Percentiles rank a stretch among this genome's conserved stretches.
phyloP scores from a whole-genome alignment of 2,888 invertebrate genomes.

The Hypercompe scribonia region DNA sequence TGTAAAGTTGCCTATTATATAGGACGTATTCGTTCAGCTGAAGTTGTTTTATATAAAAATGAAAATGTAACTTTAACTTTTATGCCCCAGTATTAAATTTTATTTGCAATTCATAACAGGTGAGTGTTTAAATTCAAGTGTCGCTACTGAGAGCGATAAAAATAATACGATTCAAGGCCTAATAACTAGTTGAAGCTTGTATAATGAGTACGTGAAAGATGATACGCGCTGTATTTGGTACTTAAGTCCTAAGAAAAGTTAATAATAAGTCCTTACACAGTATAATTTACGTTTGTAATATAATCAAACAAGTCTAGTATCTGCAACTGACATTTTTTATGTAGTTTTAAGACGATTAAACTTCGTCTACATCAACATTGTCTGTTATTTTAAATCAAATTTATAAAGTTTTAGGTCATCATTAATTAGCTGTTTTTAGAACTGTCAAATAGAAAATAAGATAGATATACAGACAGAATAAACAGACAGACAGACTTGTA shows the following conservation, averaged over 20 bases:
- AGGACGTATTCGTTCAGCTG: too few relatives aligned
- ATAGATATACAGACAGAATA: not conserved
- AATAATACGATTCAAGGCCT: not conserved
- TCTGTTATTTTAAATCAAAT: not conserved
- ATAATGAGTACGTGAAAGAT: not conserved
- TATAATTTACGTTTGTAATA: not conserved
- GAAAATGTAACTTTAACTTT: too few relatives aligned
- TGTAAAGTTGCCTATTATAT: too few relatives aligned
- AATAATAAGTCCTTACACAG: not conserved
- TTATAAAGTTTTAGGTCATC: not conserved
- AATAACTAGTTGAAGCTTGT: slow-evolving; percentile 1
- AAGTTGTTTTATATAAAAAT: too few relatives aligned
- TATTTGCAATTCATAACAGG: not conserved
- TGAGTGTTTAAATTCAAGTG: not conserved
- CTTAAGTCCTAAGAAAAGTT: not conserved
- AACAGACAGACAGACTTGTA: not conserved
- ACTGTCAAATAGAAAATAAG: not conserved
- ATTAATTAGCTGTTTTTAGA: not conserved
- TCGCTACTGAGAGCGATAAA: not conserved
- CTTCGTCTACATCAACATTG: not conserved
- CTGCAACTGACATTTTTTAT: not conserved
- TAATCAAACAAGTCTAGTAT: not conserved
- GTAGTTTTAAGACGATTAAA: not conserved
- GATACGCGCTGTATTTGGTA: not conserved
- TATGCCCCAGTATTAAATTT: not conserved